These are phyloP conservation scores for Plutomurus gul DNA, from an alignment of 1,140 invertebrate species.

Conservation along the genomic window DNA sequence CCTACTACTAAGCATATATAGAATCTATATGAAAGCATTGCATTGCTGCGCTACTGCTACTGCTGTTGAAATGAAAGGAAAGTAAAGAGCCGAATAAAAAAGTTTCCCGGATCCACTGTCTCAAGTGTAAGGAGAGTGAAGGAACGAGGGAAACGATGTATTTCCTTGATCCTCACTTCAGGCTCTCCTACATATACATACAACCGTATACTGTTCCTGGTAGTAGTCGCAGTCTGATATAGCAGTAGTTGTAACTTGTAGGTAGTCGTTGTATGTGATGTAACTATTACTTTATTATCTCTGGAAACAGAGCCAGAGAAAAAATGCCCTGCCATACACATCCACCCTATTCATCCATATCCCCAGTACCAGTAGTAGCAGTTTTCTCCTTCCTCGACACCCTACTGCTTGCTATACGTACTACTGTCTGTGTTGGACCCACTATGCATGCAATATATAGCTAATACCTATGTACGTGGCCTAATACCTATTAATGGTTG, in stretches of 20 bases:
- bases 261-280: background rate
- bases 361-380: too few species aligned
- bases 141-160: conserved; percentile 1
- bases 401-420: too few species aligned
- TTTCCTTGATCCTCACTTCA: background rate
- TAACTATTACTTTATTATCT: background rate
- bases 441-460: too few species aligned
- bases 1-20: background rate
- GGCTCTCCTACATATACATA: background rate
- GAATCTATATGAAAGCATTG: background rate
- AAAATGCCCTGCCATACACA: too few species aligned
- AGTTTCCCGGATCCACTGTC: background rate
- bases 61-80: background rate
- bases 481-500: too few species aligned
- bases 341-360: background rate
- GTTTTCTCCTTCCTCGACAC: too few species aligned
- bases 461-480: too few species aligned
- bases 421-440: too few species aligned
- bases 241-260: too few species aligned
- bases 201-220: background rate
- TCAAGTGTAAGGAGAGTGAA: background rate
- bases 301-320: background rate
- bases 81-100: background rate
- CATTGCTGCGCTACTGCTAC: background rate
- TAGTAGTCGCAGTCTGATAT: too few species aligned